These are phyloP conservation scores for Cynopterus brachyotis DNA, from an alignment of 2,113 vertebrate species.

Conservation along the genomic window DNA sequence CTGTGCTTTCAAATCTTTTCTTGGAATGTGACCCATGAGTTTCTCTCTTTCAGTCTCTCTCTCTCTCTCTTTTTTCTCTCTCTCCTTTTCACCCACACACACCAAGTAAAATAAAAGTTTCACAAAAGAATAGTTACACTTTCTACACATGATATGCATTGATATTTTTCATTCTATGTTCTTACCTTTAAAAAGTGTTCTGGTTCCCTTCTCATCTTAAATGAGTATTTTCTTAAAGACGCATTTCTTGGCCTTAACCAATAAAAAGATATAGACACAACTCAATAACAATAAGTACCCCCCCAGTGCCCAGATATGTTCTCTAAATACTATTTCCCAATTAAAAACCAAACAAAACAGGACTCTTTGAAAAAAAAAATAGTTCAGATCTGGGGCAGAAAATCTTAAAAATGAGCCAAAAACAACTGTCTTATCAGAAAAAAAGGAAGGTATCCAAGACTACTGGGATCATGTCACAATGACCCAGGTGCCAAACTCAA, in stretches of 20 bases:
- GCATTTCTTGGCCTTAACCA: not conserved
- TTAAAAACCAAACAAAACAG: not conserved
- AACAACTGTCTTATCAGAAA: not conserved
- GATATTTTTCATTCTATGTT: not conserved
- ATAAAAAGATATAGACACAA: not conserved
- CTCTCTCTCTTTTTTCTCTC: no score
- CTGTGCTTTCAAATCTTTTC: not conserved
- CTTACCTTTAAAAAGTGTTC: not conserved
- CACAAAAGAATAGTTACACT: not conserved
- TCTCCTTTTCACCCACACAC: not conserved
- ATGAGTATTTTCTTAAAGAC: not conserved
- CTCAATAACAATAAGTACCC: not conserved
- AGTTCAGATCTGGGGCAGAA: not conserved
- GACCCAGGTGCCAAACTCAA: not conserved
- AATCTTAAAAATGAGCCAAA: not conserved
- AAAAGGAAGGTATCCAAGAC: not conserved
- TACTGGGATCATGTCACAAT: not conserved
- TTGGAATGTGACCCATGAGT: not conserved
- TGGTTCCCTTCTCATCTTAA: not conserved
- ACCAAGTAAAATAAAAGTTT: not conserved
- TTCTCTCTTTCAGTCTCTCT: not conserved
- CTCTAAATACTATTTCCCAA: not conserved
- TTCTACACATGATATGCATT: not conserved
- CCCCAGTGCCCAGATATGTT: not conserved
- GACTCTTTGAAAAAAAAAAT: not conserved